Percentiles rank a stretch among this genome's conserved stretches.
Conservation (phyloP, 2,888 invertebrate species). For the Conchocele bisecta region DNA sequence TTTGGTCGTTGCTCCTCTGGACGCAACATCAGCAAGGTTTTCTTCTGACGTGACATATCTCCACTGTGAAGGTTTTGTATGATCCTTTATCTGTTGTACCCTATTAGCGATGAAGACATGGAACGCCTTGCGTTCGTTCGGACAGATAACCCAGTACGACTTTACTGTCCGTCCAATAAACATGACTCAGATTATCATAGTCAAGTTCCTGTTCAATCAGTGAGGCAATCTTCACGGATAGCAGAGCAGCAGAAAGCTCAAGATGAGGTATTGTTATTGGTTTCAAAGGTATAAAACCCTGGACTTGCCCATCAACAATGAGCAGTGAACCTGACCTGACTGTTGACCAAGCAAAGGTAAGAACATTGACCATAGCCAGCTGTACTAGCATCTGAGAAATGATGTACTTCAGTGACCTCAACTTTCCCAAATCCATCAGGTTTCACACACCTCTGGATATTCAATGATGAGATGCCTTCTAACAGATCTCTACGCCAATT, state of each 20-base stretch:
- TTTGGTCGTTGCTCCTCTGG: conserved; percentile 29
- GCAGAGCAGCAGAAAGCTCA: conserved; percentile 2
- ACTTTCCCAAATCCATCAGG: conserved; percentile 42
- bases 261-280: conserved; percentile 3
- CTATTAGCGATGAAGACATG: neutral
- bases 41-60: conserved; percentile 25
- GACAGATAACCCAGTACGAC: neutral
- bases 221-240: neutral
- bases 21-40: conserved; percentile 53
- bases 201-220: neutral
- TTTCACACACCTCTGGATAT: conserved; percentile 40
- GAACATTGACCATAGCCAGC: conserved; percentile 53
- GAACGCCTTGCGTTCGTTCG: neutral
- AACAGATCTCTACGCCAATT: conserved; percentile 25
- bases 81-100: conserved; percentile 26
- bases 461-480: neutral
- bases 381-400: conserved; percentile 28
- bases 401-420: conserved; percentile 2
- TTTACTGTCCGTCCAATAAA: neutral
- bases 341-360: conserved; percentile 41
- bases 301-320: conserved; percentile 54
- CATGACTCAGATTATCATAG: neutral
- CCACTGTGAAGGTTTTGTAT: conserved; percentile 32
- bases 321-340: conserved; percentile 32
- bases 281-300: conserved; percentile 34